These are phyloP conservation scores for Lottia gigantea DNA, from an alignment of 2,888 invertebrate species.

Conservation along the genomic window DNA sequence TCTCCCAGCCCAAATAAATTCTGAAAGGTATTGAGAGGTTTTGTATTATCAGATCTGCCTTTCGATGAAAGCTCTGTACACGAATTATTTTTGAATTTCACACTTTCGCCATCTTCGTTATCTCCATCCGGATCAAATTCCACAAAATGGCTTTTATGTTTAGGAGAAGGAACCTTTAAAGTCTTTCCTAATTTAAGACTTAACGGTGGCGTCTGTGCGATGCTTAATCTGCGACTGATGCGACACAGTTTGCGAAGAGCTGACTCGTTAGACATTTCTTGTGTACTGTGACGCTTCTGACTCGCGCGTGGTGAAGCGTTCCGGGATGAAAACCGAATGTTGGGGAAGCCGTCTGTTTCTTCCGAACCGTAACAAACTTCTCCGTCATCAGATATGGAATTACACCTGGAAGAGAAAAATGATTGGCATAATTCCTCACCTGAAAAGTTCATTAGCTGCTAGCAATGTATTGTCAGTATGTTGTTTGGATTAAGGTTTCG, in stretches of 20 bases:
- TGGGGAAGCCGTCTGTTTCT: constrained; percentile 35
- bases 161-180: not conserved
- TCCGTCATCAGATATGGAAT: constrained; percentile 48
- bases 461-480: too few relatives aligned
- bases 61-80: not conserved
- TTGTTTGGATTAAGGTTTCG: too few relatives aligned
- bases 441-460: too few relatives aligned
- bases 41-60: not conserved
- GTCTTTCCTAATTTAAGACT: not conserved
- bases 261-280: constrained; percentile 26
- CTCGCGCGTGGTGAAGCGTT: not conserved
- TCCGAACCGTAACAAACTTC: constrained; percentile 40
- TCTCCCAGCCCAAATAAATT: not conserved
- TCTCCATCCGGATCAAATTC: not conserved
- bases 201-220: constrained; percentile 8
- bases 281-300: constrained; percentile 27
- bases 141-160: not conserved
- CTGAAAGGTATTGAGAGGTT: not conserved
- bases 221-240: constrained; percentile 25
- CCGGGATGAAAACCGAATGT: not conserved
- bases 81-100: not conserved
- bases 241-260: constrained; percentile 30
- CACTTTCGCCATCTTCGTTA: not conserved
- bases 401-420: constrained; percentile 34
- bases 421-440: too few relatives aligned